Evolutionary conservation across 2,113 vertebrate genomes (phyloP).

Genomic region (Merops nubicus): DNA sequence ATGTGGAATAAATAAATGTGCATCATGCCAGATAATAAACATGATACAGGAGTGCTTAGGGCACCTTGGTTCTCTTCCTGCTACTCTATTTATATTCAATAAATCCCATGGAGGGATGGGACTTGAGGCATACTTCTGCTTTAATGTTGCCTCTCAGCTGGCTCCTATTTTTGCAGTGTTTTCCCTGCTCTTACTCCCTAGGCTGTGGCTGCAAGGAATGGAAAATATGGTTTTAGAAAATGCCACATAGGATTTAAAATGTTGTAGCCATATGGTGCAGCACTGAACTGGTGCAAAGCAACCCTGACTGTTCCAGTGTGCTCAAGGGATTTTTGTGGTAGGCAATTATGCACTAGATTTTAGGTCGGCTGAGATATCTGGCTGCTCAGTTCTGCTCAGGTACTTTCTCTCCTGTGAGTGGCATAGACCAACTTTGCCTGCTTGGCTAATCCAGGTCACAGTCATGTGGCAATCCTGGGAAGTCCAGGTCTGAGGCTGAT

Average conservation of each 20-base stretch:
- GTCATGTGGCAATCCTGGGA: background rate
- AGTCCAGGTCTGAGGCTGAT: background rate
- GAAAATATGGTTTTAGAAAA: slow-evolving; percentile 24
- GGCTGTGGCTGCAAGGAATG: background rate
- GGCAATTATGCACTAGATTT: background rate
- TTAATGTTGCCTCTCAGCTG: slow-evolving; percentile 32
- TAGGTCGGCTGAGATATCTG: background rate
- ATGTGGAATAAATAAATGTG: slow-evolving; percentile 41
- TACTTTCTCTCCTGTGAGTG: background rate
- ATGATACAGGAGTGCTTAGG: background rate
- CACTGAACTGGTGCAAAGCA: background rate
- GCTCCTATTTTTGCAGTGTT: background rate
- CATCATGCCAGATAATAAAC: slow-evolving; percentile 16
- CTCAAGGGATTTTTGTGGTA: background rate
- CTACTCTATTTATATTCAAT: slow-evolving; percentile 37
- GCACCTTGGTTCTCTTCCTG: background rate
- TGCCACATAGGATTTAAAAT: background rate
- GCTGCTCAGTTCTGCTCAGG: background rate
- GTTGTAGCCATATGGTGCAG: background rate
- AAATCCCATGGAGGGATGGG: background rate
- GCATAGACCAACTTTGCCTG: background rate
- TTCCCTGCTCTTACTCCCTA: background rate
- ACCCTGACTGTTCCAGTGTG: background rate
- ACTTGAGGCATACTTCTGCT: slow-evolving; percentile 20
- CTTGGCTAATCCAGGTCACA: background rate